Base-by-base conservation (phyloP, 2,888 invertebrate species). In the Callinectes sapidus region DNA sequence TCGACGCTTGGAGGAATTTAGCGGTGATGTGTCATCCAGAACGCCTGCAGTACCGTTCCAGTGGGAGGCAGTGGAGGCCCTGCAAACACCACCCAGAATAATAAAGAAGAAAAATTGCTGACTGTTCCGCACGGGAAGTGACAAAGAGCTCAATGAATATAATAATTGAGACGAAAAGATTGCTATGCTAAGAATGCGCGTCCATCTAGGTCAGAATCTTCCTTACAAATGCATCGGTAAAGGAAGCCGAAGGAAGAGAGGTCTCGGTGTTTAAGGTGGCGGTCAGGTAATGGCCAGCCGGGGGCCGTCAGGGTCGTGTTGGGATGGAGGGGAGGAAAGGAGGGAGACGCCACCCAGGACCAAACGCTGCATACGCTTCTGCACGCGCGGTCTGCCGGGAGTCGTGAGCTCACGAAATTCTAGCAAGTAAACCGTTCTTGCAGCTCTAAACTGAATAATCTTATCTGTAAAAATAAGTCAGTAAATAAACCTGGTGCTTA, bases 361-460 rank as follows among this genome's bases (percentile, higher is more conserved):
- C 81, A 32, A 81, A 81, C 14, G 35, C 35, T 81, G 81, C 81
- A 81, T 81, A 81, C 81, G 81, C 81, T 77, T 28, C 35, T 32
- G 81, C 81, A 81, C 81, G 81, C 81, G 81, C 81, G 81, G 81
- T 32, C 81, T 32, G 81, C 81, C 81, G 81, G 81, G 81, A 35
- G 35, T 81, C 81, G 81, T 81, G 81, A 81, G 35, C 81, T 16
- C 81, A 16, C 16, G 81, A 14, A 35, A 81, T 81, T 81, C 32
- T 16, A 16, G 71, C n/a, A n/a, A 28, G 81, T 18, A 35, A 16
- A 35, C 81, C 6, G 81, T 35, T 81, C 81, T 35, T 35, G 81
- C 81, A 16, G 35, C 35, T 35, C 16, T 81, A 18, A 81, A 35
- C 81, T 32, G 35, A 81, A 81, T 81, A 35, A 81, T 81, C 81